Base-by-base conservation (phyloP, 2,113 vertebrate species). In the Eurypyga helias region DNA sequence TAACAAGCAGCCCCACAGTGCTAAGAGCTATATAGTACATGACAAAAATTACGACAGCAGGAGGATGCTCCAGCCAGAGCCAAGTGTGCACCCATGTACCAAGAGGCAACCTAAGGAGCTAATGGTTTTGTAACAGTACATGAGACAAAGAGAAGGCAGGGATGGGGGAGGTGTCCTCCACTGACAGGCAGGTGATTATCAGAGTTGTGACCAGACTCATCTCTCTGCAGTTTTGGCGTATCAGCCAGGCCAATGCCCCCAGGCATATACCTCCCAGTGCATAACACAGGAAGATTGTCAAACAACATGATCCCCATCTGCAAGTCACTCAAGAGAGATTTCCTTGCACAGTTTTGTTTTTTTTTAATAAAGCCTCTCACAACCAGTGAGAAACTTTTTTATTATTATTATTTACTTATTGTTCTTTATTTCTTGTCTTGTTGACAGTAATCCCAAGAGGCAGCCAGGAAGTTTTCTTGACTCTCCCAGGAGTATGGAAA, bases 41-140 rank as follows among this genome's bases (percentile, higher is more conserved):
- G 34, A n/a, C 19, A 18, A 17, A 70, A 79, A 31, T 54, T 43
- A 26, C 26, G 49, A 9, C 20, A 51, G 58, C 13, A 51, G 66
- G 29, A 76, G 23, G 38, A 38, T 51, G 33, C 1, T 19, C 34
- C 43, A 82, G 52, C 1, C 21, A 21, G 5, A 78, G 38, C n/a
- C 36, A 24, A 41, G 11, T 0, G 0, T 51, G 67, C 41, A 55
- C 26, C 14, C 28, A 11, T 0, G 1, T 46, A 33, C 17, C 34
- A n/a, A 34, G 25, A 67, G 82, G 28, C 41, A 78, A 34, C 13
- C 33, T 43, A 8, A 24, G 41, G 34, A 69, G 16, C 13, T 46
- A 31, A 21, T 2, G 14, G 29, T 25, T 84, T 38, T 64, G 18
- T 25, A 55, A 15, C 8, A 17, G 33, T 15, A 33, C 4, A 1